Conservation (phyloP, 2,113 vertebrate species). For the Ceuthmochares aereus region DNA sequence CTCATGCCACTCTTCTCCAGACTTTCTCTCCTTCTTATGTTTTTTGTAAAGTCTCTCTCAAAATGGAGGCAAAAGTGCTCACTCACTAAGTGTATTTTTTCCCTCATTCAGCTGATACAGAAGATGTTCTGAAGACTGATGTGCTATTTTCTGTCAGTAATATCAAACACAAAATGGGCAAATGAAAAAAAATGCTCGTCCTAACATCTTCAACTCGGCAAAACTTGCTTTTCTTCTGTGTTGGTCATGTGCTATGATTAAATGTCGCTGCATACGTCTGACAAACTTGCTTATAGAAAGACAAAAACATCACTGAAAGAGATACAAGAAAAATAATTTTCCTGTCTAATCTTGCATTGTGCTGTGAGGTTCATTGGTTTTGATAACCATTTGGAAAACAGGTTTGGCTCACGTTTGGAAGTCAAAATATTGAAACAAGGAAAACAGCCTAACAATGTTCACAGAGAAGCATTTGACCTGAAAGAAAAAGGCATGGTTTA, state of each 20-base stretch:
- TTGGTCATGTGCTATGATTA: background rate
- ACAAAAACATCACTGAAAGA: background rate
- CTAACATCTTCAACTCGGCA: background rate
- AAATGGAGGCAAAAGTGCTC: background rate
- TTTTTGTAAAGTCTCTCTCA: background rate
- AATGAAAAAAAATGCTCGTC: background rate
- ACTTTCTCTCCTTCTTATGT: background rate
- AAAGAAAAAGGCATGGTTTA: background rate
- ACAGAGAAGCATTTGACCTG: background rate
- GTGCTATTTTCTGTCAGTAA: background rate
- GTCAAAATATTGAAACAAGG: background rate
- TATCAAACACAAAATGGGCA: background rate
- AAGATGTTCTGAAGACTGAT: background rate
- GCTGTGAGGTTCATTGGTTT: background rate
- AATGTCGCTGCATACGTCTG: background rate
- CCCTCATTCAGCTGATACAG: background rate
- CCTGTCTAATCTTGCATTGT: background rate
- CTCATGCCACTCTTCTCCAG: background rate
- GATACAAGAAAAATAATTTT: background rate
- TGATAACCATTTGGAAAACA: slow-evolving; percentile 2
- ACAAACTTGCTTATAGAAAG: background rate
- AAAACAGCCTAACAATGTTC: background rate
- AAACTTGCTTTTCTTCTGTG: background rate
- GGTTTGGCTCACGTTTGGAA: background rate
- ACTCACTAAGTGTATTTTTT: background rate